Conservation (phyloP, 2,797 vertebrate species). For the Dermochelys coriacea region DNA sequence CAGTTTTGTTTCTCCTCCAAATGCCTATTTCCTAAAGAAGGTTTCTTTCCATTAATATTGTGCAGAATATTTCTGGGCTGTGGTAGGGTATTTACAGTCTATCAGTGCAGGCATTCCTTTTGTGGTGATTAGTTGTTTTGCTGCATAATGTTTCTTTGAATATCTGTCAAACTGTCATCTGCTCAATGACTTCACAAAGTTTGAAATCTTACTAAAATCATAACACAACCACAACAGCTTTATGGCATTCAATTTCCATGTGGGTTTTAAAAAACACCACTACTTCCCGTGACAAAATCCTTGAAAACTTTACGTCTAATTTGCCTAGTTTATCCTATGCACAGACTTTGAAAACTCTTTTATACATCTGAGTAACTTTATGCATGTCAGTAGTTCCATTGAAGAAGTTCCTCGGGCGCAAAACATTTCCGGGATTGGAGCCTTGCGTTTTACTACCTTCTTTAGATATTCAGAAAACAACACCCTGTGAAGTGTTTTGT, state of each 20-base stretch:
- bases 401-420: neutral
- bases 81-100: rapidly evolving
- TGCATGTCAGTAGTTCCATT: neutral
- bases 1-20: neutral
- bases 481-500: no score
- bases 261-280: neutral
- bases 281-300: constrained; percentile 38
- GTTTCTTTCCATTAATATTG: neutral
- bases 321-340: neutral
- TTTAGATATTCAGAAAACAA: neutral
- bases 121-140: neutral
- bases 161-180: constrained; percentile 41
- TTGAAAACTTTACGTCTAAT: neutral
- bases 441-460: neutral
- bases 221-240: constrained; percentile 42
- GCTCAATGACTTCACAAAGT: constrained; percentile 14
- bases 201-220: constrained; percentile 49
- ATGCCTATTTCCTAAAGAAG: neutral
- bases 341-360: neutral
- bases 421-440: neutral
- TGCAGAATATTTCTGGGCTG: neutral
- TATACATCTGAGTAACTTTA: neutral
- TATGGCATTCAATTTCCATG: constrained; percentile 24
- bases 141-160: constrained; percentile 22
- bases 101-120: neutral